phyloP scores from a whole-genome alignment of 2,888 invertebrate genomes.

The Scelioninae gen. 1 region DNA sequence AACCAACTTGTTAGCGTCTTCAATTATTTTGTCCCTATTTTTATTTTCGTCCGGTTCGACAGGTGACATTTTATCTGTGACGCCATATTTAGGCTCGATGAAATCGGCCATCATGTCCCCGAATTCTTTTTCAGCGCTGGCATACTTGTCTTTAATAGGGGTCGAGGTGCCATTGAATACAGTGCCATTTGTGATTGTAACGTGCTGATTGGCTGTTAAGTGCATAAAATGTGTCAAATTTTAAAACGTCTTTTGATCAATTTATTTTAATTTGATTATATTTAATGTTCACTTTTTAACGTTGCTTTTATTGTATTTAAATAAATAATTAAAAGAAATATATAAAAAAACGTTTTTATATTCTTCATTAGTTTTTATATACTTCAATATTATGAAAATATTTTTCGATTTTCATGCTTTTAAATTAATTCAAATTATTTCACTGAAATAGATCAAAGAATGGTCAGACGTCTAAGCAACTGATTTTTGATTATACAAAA shows the following conservation, averaged over 20 bases:
- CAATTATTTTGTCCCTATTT: constrained; percentile 81
- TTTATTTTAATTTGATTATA: no score
- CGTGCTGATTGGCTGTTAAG: constrained; percentile 83
- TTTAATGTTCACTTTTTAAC: no score
- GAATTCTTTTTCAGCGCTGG: constrained; percentile 83
- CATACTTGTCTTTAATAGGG: constrained; percentile 84
- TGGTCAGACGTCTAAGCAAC: no score
- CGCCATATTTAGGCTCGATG: constrained; percentile 81
- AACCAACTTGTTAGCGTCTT: constrained; percentile 83
- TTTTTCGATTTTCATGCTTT: no score
- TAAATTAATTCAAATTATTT: no score
- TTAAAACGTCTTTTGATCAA: background rate
- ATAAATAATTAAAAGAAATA: no score
- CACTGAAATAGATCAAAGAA: no score
- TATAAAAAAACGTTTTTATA: no score
- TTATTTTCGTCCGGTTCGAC: constrained; percentile 80
- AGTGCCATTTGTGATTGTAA: constrained; percentile 84
- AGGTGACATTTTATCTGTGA: constrained; percentile 80
- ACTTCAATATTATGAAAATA: no score
- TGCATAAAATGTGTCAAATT: constrained; percentile 74
- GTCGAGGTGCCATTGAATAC: constrained; percentile 84
- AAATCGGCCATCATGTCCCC: constrained; percentile 83
- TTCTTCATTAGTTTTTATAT: no score
- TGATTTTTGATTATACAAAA: no score
- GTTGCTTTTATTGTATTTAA: no score